These are phyloP conservation scores for Dromas ardeola DNA, from an alignment of 2,113 vertebrate species.

Conservation along the genomic window DNA sequence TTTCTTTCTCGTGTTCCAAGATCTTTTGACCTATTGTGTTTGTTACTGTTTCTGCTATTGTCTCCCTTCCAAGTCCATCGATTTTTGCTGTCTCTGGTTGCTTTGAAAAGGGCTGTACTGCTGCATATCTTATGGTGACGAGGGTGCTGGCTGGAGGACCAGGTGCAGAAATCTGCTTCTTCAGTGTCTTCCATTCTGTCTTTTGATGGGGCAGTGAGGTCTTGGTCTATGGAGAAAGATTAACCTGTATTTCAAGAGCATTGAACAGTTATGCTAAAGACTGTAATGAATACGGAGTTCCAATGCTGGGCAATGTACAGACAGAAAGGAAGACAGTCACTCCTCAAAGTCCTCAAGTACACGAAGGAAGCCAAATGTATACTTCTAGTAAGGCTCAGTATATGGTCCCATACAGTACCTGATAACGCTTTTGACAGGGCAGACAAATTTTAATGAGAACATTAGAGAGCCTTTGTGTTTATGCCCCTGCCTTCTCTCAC, in stretches of 20 bases:
- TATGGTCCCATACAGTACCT: neutral
- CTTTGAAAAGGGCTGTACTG: neutral
- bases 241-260: neutral
- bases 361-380: accelerated
- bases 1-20: neutral
- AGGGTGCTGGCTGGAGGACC: neutral
- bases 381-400: neutral
- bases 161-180: neutral
- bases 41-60: neutral
- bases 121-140: neutral
- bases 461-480: neutral
- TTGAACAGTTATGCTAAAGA: neutral
- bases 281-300: neutral
- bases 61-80: neutral
- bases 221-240: neutral
- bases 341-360: neutral
- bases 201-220: neutral
- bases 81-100: neutral
- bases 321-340: neutral
- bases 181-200: neutral
- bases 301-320: neutral
- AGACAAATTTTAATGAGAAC: neutral
- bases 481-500: neutral
- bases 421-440: neutral
- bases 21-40: neutral